Base-by-base conservation (phyloP, 2,113 vertebrate species). In the Eulacestoma nigropectus region DNA sequence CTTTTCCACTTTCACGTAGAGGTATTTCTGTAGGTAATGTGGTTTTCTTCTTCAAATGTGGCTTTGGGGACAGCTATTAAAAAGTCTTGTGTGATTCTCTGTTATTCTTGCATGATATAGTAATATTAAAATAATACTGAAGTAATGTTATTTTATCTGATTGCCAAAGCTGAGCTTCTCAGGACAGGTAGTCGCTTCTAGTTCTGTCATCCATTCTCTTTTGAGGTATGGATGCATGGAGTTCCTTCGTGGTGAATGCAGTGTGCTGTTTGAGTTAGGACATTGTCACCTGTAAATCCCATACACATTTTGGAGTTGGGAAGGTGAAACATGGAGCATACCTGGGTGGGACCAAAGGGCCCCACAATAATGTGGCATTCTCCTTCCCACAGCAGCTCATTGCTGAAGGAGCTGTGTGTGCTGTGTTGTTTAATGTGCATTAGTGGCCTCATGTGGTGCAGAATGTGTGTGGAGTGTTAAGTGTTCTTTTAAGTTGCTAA, bases 361-460 rank as follows among this genome's bases (percentile, higher is more conserved):
- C 14, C 22, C 19, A 2, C 2, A 1, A 3, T 15, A 13, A 18
- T 3, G 22, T 1, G 1, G 9, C 8, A 1, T 67, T 84, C 17
- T 22, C 33, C 9, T 81, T 56, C 41, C 14, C 13, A 2, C 21
- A 16, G 55, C 41, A 60, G 74, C 78, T 69, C 0, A 0, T 37
- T 49, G 22, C 37, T 37, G 70, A 8, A 62, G 41, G 25, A 72
- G 44, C 39, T 39, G 37, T 7, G 53, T 42, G 33, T 25, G 8
- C 49, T 52, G 11, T 41, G 49, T 1, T 72, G 18, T 27, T n/a
- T 3, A 9, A 7, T 8, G 39, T 37, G 76, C 15, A 32, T 32
- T 16, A 14, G 33, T 27, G 47, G 5, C 26, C 35, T 42, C 0
- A 0, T 35, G 63, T 62, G 19, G 33, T 35, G 21, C 44, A 63